A percentile compares a stretch with the other conserved stretches of the same genome.
phyloP scores from a whole-genome alignment of 2,113 vertebrate genomes.

The Dolichallabes microphthalmus region DNA sequence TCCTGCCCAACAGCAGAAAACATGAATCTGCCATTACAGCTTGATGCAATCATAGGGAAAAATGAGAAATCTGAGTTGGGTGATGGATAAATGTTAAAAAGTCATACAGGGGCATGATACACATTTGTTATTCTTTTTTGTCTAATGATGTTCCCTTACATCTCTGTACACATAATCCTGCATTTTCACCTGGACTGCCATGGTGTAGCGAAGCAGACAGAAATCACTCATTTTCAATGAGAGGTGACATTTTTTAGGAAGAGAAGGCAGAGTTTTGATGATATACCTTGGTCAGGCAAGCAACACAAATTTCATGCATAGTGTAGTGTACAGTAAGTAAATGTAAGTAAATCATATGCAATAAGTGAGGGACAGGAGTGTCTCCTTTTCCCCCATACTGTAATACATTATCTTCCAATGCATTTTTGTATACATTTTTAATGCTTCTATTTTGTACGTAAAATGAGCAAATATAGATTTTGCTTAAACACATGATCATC shows the following conservation, averaged over 20 bases:
- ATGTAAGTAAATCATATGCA: background rate
- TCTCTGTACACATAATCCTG: slow-evolving; percentile 1
- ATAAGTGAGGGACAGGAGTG: background rate
- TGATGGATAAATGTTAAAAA: background rate
- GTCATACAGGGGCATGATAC: background rate
- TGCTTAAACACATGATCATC: background rate
- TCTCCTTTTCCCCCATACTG: background rate
- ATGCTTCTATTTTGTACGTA: background rate
- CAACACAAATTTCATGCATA: background rate
- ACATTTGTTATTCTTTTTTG: background rate
- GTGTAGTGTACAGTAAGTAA: background rate
- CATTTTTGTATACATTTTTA: background rate
- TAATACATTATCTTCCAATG: background rate
- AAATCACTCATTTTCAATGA: slow-evolving; percentile 4
- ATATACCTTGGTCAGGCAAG: background rate
- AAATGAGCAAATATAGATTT: background rate
- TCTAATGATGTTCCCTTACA: slow-evolving; percentile 6
- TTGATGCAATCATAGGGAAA: slow-evolving; percentile 1
- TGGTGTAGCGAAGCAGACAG: background rate
- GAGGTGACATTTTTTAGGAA: background rate
- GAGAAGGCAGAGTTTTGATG: background rate
- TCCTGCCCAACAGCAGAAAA: background rate
- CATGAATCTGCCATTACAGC: background rate
- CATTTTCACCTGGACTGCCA: background rate
- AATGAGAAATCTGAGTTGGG: background rate